A percentile compares a stretch with the other conserved stretches of the same genome.
Evolutionary conservation across 2,797 vertebrate genomes (phyloP).

Genomic region (Protonibea diacanthus): DNA sequence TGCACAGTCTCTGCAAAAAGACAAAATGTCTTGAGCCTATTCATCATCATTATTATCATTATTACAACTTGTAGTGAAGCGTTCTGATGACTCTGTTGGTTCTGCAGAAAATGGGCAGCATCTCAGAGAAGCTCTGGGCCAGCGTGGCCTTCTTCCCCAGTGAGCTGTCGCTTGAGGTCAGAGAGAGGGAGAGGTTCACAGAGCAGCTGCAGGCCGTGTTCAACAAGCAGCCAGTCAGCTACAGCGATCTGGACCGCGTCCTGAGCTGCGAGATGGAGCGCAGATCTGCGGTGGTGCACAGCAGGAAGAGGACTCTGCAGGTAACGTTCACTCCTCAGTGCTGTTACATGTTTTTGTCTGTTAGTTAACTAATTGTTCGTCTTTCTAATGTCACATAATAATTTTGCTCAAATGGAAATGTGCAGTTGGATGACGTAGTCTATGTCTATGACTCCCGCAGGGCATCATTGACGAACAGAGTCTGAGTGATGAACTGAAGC

Average conservation of each 20-base stretch:
- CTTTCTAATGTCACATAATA: too few species aligned
- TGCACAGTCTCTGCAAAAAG: too few species aligned
- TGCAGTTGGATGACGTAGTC: too few species aligned
- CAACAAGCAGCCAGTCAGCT: neutral
- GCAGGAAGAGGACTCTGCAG: conserved; percentile 40
- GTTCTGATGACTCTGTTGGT: neutral
- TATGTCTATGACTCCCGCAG: conserved; percentile 32
- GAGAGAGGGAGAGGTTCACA: conserved; percentile 59
- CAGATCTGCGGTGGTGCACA: conserved; percentile 8
- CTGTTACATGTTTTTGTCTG: neutral
- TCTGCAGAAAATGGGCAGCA: conserved; percentile 82
- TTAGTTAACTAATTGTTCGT: too few species aligned
- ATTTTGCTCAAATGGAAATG: too few species aligned
- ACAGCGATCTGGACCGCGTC: conserved; percentile 41
- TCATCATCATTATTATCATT: neutral
- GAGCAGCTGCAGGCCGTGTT: conserved; percentile 42
- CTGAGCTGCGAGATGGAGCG: conserved; percentile 51
- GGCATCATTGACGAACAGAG: conserved; percentile 15
- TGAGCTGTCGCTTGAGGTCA: conserved; percentile 75
- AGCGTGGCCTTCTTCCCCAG: conserved; percentile 65
- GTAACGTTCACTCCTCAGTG: conserved; percentile 43
- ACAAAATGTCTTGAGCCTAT: too few species aligned
- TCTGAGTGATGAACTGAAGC: conserved; percentile 42
- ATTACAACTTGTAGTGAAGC: neutral
- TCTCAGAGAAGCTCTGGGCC: conserved; percentile 77